Base-by-base conservation (phyloP, 2,888 invertebrate genomes). In the Leistus spinibarbis region DNA sequence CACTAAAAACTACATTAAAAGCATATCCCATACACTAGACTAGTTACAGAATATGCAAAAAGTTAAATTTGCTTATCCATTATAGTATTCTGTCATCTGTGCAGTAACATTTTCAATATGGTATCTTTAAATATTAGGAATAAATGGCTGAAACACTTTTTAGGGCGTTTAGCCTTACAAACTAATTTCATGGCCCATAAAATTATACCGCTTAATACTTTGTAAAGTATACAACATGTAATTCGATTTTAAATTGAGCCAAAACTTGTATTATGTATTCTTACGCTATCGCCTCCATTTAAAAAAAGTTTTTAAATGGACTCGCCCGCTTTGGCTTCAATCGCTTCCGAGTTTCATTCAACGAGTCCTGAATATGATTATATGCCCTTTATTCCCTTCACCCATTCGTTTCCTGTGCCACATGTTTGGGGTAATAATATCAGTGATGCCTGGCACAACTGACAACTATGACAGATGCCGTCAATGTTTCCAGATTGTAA, bases 401-500 rank as follows among this genome's bases (percentile, higher is more conserved):
- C 7, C 19, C 22, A 3, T 60, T 22, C 40, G 13, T 7, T 27
- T 27, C 0, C 27, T 27, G 5, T 27, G 27, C 40, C 40, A 40
- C 40, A 40, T 40, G 40, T 40, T 40, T 40, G 40, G 60, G 22
- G 60, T 19, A 17, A 60, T 60, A 60, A 20, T 60, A 10, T 60
- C 17, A 22, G 13, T 54, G 54, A 54, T 54, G 5, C 17, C 60
- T 10, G 57, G 7, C 16, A 19, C 17, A 57, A 16, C 57, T 57
- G 57, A 17, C 60, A 60, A 60, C 10, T 19, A 20, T 60, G 60
- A 60, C 22, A 60, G 60, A 60, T 20, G 19, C 60, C 60, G 17
- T 60, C 19, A 60, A 60, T 19, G 60, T 20, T 60, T 2, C 20
- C 60, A 60, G 19, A 60, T 60, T 60, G 60, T 60, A 60, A 60